phyloP scores from a whole-genome alignment of 2,113 vertebrate genomes.

The Phalacrocorax pelagicus region DNA sequence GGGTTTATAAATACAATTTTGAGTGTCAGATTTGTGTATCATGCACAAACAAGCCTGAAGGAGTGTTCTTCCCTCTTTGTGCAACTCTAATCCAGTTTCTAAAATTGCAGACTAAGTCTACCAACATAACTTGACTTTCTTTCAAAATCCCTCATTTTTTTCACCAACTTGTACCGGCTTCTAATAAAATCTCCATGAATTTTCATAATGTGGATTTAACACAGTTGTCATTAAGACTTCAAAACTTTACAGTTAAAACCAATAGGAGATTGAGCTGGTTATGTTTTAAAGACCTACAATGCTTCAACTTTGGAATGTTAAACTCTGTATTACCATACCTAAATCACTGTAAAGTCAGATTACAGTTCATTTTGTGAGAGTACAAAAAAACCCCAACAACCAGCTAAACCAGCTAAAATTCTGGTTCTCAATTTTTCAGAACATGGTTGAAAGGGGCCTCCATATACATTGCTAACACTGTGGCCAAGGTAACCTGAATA shows the following conservation, averaged over 20 bases:
- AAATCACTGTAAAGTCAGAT: neutral
- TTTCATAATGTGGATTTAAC: neutral
- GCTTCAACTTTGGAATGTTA: neutral
- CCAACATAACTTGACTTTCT: neutral
- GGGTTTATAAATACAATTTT: neutral
- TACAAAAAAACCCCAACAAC: neutral
- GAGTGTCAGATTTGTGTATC: neutral
- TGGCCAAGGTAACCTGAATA: neutral
- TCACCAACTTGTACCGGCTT: neutral
- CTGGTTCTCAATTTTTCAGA: neutral
- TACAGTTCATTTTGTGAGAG: neutral
- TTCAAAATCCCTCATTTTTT: neutral
- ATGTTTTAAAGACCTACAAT: neutral
- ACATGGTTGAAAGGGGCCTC: neutral
- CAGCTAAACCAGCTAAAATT: neutral
- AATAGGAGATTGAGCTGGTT: neutral
- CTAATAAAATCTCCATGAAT: neutral
- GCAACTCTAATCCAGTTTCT: neutral
- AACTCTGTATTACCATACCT: neutral
- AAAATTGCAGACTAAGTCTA: neutral
- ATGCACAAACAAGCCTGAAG: neutral
- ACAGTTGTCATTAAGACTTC: neutral
- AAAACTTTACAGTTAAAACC: neutral
- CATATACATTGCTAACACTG: neutral
- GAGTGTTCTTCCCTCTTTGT: neutral